Evolutionary conservation across 2,888 invertebrate genomes (phyloP), one percentile per base, ranked within the genome.

Genomic region (Ischnus inquisitorius): DNA sequence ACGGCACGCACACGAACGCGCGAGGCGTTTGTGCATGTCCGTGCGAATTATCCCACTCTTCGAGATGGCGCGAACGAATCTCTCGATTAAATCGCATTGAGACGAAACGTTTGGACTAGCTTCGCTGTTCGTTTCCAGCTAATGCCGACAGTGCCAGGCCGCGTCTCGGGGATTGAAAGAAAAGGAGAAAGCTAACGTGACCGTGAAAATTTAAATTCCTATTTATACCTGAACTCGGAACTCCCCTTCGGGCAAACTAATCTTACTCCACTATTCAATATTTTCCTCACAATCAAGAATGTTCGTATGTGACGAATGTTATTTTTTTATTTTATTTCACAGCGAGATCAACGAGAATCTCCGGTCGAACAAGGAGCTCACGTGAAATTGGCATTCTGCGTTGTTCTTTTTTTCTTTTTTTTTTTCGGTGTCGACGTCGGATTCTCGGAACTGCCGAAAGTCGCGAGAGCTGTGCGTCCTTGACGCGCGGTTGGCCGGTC

Each of bases 361-460:
- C 64, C 25, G 64, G 51, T 16, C 54, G 39, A 67, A 67, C 74
- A 39, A 39, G 14, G 54, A 39, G 71, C 25, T 76, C 75, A 39
- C 62, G 75, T 39, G 69, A 64, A 64, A 76, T 81, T 48, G 68
- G 71, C 65, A 64, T 77, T 72, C 82, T 64, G 65, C 54, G 54
- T 8, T 54, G 48, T 51, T 81, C 43, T 64, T 64, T 10, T 68
- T 46, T 46, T 46, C n/a, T 46, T 54, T 54, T 16, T 54, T 54
- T 54, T 54, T 19, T 54, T 54, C 19, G 34, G 51, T 6, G 43
- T 43, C 57, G 28, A 65, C 72, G 79, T 16, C 28, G 54, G 48
- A 83, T 87, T 82, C 83, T 79, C 72, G 65, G 82, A 86, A 86
- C 71, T 67, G 82, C 82, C 84, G 71, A 87, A 87, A 85, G 80